Evolutionary conservation across 2,113 vertebrate genomes (phyloP), one percentile per base, ranked within the genome.

Genomic region (Lepidothrix coronata): DNA sequence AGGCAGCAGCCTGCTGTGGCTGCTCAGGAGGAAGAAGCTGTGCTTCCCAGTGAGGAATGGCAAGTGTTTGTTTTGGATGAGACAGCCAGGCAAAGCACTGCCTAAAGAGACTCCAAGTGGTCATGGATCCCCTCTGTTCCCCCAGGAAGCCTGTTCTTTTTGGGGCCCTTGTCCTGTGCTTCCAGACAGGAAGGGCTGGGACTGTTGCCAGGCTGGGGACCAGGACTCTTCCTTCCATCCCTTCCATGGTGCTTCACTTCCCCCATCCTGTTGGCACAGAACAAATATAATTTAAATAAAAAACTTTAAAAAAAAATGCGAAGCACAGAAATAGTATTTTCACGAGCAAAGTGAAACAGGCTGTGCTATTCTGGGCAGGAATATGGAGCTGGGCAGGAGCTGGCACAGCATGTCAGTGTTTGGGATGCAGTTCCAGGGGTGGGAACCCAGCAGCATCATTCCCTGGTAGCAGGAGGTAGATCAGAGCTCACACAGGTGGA

Each of bases 21-120:
- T 92, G 94, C 85, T n/a, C 62, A 90, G 43, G n/a, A 75, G 85
- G 95, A 70, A 68, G 66, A 12, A 81, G 72, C n/a, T 43, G 20
- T 57, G 88, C 55, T 94, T 92, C 80, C 86, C 65, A 31, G 77
- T 12, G 37, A 91, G 94, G 81, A 95, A 78, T 23, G 8, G 7
- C 66, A 79, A 43, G 54, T 35, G 89, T 72, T 93, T 63, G 20
- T 91, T 59, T 71, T 85, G 93, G 85, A 68, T 33, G 11, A 46
- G 46, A 37, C 52, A 93, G 48, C 24, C 80, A 46, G 65, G 48
- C 16, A 79, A 33, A 86, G 31, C 31, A 11, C 54, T 62, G 68
- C 61, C 33, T 55, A 63, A 61, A 52, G 0, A 78, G 51, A 21
- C 14, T 62, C 46, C 25, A 31, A 13, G 37, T 16, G 58, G 35